Evolutionary conservation across 2,888 invertebrate genomes (phyloP).

Genomic region (Drosophila kokeensis): DNA sequence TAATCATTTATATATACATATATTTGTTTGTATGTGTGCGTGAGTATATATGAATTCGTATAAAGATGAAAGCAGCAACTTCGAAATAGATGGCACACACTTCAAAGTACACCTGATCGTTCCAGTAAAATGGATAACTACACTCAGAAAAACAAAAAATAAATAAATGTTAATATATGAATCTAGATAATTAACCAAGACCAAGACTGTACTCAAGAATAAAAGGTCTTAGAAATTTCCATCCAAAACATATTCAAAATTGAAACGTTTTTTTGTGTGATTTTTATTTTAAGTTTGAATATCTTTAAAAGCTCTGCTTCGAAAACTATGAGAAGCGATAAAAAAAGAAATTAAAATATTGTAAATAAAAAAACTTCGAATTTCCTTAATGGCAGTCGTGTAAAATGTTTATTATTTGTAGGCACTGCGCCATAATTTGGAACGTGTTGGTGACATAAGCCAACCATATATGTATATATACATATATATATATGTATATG

Average conservation of each 20-base stretch:
- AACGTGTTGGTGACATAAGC: constrained; percentile 53
- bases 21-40: neutral
- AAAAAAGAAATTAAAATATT: constrained; percentile 8
- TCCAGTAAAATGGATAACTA: neutral
- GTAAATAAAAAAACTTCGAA: constrained; percentile 19
- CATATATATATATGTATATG: neutral
- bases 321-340: constrained; percentile 18
- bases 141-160: neutral
- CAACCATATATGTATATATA: neutral
- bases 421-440: constrained; percentile 31
- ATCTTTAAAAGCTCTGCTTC: neutral
- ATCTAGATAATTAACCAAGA: neutral
- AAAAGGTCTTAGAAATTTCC: neutral
- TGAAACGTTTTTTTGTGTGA: neutral
- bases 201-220: neutral
- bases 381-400: constrained; percentile 53
- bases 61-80: neutral
- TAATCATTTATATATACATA: neutral
- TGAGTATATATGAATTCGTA: neutral
- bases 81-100: neutral
- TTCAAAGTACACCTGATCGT: neutral
- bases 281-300: neutral
- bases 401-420: constrained; percentile 41
- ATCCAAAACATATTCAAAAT: neutral
- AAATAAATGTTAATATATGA: neutral